phyloP scores from a whole-genome alignment of 1,140 invertebrate genomes.

The Nixonia krombeini region DNA sequence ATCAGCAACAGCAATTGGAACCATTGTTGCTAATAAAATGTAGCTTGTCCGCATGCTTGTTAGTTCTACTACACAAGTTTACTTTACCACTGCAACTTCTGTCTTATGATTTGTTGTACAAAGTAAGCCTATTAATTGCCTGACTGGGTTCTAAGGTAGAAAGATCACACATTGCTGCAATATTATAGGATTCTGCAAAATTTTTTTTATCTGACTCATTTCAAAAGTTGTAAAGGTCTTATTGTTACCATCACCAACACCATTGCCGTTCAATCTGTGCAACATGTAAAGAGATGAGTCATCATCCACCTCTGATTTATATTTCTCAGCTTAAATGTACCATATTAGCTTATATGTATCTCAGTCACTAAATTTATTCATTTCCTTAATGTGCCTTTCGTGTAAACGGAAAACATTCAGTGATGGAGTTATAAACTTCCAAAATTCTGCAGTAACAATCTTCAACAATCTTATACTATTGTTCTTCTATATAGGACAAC shows the following conservation, averaged over 20 bases:
- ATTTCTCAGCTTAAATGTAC: too few relatives aligned
- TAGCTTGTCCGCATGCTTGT: slow-evolving; percentile 61
- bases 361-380: too few relatives aligned
- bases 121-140: slow-evolving; percentile 35
- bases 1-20: slow-evolving; percentile 61
- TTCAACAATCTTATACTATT: too few relatives aligned
- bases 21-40: slow-evolving; percentile 58
- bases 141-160: slow-evolving; percentile 28
- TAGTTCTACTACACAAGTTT: slow-evolving; percentile 48
- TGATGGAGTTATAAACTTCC: too few relatives aligned
- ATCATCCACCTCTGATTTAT: too few relatives aligned
- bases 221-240: background rate
- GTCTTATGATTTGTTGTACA: slow-evolving; percentile 27
- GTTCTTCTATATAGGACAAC: too few relatives aligned
- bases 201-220: background rate
- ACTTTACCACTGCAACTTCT: slow-evolving; percentile 31
- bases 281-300: background rate
- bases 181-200: too few relatives aligned
- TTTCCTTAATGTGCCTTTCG: too few relatives aligned
- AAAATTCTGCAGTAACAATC: too few relatives aligned
- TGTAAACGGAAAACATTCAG: too few relatives aligned
- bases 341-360: too few relatives aligned
- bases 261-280: too few relatives aligned
- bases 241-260: slow-evolving; percentile 7
- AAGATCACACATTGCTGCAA: slow-evolving; percentile 25